Base-by-base conservation (phyloP, 2,113 vertebrate species). In the Phainopepla nitens region DNA sequence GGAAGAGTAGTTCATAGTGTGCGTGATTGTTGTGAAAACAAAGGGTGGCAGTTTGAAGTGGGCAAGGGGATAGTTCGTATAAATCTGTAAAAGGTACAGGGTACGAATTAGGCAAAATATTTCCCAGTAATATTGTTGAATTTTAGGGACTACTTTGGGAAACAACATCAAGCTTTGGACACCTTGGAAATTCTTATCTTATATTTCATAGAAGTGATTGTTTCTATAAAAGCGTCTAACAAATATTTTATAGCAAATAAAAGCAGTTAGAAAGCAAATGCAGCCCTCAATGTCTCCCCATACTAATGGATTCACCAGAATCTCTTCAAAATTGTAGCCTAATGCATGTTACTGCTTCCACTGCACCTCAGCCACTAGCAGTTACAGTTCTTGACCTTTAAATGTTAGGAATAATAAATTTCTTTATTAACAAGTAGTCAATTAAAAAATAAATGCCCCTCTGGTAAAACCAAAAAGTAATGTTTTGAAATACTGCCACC, bases 401-500 rank as follows among this genome's bases (percentile, higher is more conserved):
- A 88, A 82, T 64, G 36, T 31, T 88, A 65, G 15, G 8, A 90
- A 94, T 82, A 94, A 86, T 90, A 88, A 91, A 94, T 86, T 93
- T 82, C 17, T 73, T 94, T 80, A 83, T 70, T 90, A 82, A 81
- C 21, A 57, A 93, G 60, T 60, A 89, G 77, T 82, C 89, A 94
- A 62, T 95, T 92, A 95, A 85, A 58, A 93, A 92, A 94, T 82
- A 95, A 95, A 94, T 94, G 56, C 93, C 94, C 88, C 76, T 60
- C 53, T 61, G 56, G 27, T 62, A 81, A 90, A 95, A 66, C 28
- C 11, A 21, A 42, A 64, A 73, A 75, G 36, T 57, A 93, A 92
- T 8, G 64, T 92, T 97, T 96, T 96, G 47, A 96, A 95, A 88
- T 81, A 75, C 93, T 97, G 92, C 95, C 95, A 92, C 92, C 92